Conservation (phyloP, 2,888 invertebrate species). For the Neoscelio sp. region DNA sequence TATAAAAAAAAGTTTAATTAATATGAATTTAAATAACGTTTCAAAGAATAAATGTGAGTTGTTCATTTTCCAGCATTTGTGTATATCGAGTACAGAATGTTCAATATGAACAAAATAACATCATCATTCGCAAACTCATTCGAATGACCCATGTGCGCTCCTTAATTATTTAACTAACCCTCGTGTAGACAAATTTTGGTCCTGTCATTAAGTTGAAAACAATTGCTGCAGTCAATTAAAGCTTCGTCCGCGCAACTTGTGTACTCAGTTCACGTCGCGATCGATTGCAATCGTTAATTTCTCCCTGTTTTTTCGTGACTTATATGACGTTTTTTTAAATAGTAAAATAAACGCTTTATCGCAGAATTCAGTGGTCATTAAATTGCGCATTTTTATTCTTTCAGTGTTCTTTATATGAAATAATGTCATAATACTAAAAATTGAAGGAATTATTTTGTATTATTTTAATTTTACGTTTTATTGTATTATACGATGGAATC, state of each 20-base stretch:
- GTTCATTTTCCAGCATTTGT: too few species aligned
- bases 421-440: too few species aligned
- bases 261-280: constrained; percentile 49
- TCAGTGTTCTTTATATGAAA: too few species aligned
- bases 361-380: too few species aligned
- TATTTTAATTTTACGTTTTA: too few species aligned
- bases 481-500: too few species aligned
- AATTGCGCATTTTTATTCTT: too few species aligned
- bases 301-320: constrained; percentile 35
- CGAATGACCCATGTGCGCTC: constrained; percentile 36
- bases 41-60: too few species aligned
- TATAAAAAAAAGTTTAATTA: too few species aligned
- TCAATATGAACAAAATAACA: constrained; percentile 9
- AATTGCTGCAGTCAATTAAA: constrained; percentile 52
- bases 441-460: too few species aligned
- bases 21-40: too few species aligned
- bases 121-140: constrained; percentile 15
- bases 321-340: constrained; percentile 31
- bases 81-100: background rate
- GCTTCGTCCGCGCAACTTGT: constrained; percentile 37
- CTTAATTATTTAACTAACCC: constrained; percentile 60
- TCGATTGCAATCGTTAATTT: constrained; percentile 62
- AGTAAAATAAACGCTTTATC: too few species aligned
- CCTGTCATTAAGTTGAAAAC: constrained; percentile 53
- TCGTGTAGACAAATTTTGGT: constrained; percentile 49